These are phyloP conservation scores for Hydractinia echinata DNA, from an alignment of 30 jellyfish, hydroid and myxozoan species.

Conservation along the genomic window DNA sequence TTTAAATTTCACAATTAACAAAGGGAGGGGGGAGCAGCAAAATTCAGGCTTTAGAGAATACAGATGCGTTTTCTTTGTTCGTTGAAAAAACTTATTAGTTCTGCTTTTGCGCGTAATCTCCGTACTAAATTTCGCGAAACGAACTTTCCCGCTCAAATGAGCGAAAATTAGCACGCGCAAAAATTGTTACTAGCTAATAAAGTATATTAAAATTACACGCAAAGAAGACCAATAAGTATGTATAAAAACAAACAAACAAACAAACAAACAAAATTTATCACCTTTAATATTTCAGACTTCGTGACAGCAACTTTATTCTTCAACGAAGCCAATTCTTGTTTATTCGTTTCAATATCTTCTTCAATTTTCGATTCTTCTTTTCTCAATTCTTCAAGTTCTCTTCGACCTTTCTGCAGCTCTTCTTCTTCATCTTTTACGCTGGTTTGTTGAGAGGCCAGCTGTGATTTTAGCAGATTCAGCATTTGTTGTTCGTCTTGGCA, in stretches of 20 bases:
- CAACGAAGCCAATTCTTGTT: slow-evolving; percentile 42
- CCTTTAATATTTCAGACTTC: slow-evolving; percentile 67
- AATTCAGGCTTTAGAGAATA: too few relatives aligned
- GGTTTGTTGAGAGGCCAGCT: slow-evolving; percentile 61
- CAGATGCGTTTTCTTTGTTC: too few relatives aligned
- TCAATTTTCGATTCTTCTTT: slow-evolving; percentile 78
- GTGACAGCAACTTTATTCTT: slow-evolving; percentile 34
- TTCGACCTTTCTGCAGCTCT: slow-evolving; percentile 76
- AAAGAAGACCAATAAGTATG: too few relatives aligned
- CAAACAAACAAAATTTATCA: not conserved
- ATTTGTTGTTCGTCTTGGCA: slow-evolving; percentile 72
- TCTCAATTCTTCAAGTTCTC: slow-evolving; percentile 64
- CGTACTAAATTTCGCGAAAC: too few relatives aligned
- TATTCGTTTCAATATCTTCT: slow-evolving; percentile 38
- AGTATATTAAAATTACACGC: too few relatives aligned
- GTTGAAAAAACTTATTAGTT: too few relatives aligned
- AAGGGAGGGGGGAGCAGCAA: too few relatives aligned
- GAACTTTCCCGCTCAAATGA: too few relatives aligned
- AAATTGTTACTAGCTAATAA: too few relatives aligned
- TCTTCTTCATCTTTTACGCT: slow-evolving; percentile 78
- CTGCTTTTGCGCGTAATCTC: too few relatives aligned
- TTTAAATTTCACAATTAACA: too few relatives aligned
- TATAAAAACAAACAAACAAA: not conserved
- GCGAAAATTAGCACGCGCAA: too few relatives aligned
- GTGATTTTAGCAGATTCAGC: slow-evolving; percentile 42